Evolutionary conservation across 2,797 vertebrate genomes (phyloP).

Genomic region (Falco concolor): DNA sequence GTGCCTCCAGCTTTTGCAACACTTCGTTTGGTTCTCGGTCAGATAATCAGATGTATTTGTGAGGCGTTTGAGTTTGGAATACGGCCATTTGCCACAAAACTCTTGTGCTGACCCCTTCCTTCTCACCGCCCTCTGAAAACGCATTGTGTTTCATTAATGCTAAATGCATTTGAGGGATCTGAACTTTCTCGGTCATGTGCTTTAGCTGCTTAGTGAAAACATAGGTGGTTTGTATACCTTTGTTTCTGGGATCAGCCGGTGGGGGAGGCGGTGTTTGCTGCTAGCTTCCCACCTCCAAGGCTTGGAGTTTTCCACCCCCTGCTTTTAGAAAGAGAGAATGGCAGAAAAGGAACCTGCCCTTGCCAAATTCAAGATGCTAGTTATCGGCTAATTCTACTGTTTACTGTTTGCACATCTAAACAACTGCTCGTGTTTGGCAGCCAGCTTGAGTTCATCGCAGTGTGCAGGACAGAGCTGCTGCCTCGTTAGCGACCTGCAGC

Average conservation of each 20-base stretch:
- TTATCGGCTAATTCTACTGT: background rate
- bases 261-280: background rate
- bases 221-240: background rate
- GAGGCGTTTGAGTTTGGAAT: background rate
- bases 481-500: fast-evolving
- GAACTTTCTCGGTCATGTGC: background rate
- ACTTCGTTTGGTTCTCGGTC: background rate
- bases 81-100: background rate
- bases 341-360: background rate
- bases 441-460: background rate
- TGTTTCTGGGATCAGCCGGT: constrained; percentile 17
- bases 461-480: background rate
- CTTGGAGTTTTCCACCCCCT: background rate
- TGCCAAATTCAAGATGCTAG: background rate
- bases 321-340: background rate
- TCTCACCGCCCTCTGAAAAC: background rate
- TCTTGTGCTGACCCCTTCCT: background rate
- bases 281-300: background rate
- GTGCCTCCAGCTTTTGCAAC: background rate
- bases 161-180: background rate
- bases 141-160: background rate
- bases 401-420: background rate
- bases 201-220: background rate
- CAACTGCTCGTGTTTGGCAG: background rate
- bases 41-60: background rate